Evolutionary conservation across 1,140 invertebrate species (phyloP).

Genomic region (Drosophila obscura): DNA sequence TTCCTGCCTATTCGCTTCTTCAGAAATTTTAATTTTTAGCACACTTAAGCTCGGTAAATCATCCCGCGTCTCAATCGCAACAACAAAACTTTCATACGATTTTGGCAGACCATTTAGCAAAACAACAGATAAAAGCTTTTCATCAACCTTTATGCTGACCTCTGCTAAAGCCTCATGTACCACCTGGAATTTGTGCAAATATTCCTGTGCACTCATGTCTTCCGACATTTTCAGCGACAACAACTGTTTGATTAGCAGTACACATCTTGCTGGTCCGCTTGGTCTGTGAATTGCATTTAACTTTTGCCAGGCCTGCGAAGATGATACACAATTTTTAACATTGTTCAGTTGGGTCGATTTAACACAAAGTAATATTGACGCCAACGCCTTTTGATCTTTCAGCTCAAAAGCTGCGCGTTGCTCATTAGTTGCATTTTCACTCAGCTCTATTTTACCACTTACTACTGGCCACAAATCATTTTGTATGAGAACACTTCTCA

Average conservation of each 20-base stretch:
- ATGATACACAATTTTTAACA: not conserved
- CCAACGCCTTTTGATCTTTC: too few species aligned
- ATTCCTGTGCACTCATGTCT: not conserved
- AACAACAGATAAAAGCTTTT: too few species aligned
- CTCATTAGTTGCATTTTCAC: not conserved
- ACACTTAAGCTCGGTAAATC: not conserved
- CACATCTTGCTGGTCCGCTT: not conserved
- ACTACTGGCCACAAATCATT: not conserved
- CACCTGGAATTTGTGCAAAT: not conserved
- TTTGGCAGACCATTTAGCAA: too few species aligned
- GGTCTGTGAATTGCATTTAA: not conserved
- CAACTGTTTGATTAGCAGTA: not conserved
- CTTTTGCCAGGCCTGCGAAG: not conserved
- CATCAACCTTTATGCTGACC: too few species aligned
- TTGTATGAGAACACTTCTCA: slow-evolving; percentile 2
- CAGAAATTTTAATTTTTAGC: not conserved
- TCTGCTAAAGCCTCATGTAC: too few species aligned
- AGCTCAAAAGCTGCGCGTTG: not conserved
- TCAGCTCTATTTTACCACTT: not conserved
- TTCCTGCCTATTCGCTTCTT: not conserved
- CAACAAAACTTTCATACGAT: not conserved
- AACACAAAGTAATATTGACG: too few species aligned
- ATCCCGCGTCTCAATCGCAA: not conserved
- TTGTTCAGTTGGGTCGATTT: not conserved
- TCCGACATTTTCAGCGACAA: not conserved